Percentiles rank a stretch among this genome's conserved stretches.
These are phyloP conservation scores for Melipona bicolor DNA, from an alignment of 2,888 invertebrate species.

Conservation along the genomic window DNA sequence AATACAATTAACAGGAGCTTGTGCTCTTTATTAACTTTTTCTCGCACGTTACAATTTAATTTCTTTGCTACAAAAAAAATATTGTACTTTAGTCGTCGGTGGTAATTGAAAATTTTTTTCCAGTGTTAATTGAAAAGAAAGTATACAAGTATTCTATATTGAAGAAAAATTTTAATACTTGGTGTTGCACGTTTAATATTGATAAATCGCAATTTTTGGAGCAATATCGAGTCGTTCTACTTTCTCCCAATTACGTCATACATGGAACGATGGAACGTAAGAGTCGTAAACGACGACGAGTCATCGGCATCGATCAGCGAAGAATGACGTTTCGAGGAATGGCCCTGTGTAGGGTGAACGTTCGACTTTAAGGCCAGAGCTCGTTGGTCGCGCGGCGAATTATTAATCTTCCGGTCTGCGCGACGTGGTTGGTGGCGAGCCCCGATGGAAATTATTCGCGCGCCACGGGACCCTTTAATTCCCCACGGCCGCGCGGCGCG, in stretches of 20 bases:
- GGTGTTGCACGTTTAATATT: no score
- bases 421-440: slow-evolving; percentile 35
- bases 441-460: slow-evolving; percentile 76
- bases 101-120: no score
- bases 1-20: no score
- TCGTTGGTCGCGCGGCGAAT: slow-evolving; percentile 70
- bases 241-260: neutral
- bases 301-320: neutral
- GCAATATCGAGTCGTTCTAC: neutral
- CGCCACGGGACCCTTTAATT: slow-evolving; percentile 76
- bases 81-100: no score
- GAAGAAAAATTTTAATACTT: no score
- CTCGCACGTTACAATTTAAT: no score
- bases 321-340: neutral
- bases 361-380: slow-evolving; percentile 65
- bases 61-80: no score
- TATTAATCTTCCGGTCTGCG: slow-evolving; percentile 75
- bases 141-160: no score
- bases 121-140: no score
- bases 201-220: no score
- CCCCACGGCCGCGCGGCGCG: slow-evolving; percentile 34
- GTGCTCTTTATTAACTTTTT: no score
- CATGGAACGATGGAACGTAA: neutral
- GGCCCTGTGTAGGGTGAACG: neutral
- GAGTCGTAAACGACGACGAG: neutral